Evolutionary conservation across 2,113 vertebrate genomes (phyloP), one percentile per base, ranked within the genome.

Genomic region (Nothobranchius furzeri): DNA sequence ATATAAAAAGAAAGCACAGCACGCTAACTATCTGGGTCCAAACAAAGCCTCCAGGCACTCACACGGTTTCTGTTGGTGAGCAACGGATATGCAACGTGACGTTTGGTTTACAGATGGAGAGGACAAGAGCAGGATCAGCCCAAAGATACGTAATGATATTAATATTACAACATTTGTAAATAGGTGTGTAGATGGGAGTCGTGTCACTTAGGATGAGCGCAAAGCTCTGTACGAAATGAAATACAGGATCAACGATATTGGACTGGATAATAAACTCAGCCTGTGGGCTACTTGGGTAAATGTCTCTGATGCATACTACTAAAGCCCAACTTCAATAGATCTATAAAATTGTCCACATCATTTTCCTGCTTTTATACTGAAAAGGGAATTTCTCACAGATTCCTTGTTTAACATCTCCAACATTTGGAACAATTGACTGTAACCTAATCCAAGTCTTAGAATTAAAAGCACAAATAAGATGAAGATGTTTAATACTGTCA

Each of bases 231-330:
- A 2, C 25, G 45, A 3, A 43, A 66, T 8, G 49, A 15, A 73
- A 71, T 24, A 73, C 60, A 70, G 66, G 71, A 64, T 60, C 61
- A 61, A 66, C 61, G 30, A 35, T 30, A 54, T 57, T 67, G 30
- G 55, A 81, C 58, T 81, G 83, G 78, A 81, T 83, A 83, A 81
- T 50, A 69, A 17, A 59, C 51, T 61, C 60, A 85, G 35, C 63
- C 59, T 50, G 3, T n/a, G 30, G 30, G 30, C 30, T 30, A 17
- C 36, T 12, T 57, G 14, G 49, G 43, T 53, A 43, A 68, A 68
- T 24, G 1, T 53, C 55, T 58, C 0, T 56, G 36, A 56, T 48
- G 59, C 6, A 60, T 10, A 17, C 37, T 55, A 50, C 45, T 24
- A 12, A 50, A 25, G 49, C 47, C 3, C 49, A 66, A 65, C 46